Evolutionary conservation across 2,888 invertebrate species (phyloP).

Genomic region (Chelonus formosanus): DNA sequence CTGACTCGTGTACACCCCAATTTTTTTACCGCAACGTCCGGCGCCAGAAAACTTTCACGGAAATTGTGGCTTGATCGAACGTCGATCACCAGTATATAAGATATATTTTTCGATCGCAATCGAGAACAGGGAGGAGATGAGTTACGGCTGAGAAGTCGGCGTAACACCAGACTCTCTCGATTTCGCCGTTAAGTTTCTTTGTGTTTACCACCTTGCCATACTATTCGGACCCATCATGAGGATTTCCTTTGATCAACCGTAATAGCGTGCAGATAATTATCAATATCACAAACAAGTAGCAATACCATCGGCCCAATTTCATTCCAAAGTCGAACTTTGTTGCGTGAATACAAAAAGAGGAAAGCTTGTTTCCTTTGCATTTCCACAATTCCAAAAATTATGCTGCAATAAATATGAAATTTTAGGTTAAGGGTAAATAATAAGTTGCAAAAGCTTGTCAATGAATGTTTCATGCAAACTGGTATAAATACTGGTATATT

Average conservation of each 20-base stretch:
- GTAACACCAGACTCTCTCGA: constrained; percentile 32
- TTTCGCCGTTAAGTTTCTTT: constrained; percentile 20
- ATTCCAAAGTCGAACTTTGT: constrained; percentile 12
- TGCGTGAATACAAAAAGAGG: constrained; percentile 2
- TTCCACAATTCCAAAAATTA: not conserved
- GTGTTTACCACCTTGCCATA: constrained; percentile 21
- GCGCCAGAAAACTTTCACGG: constrained; percentile 38
- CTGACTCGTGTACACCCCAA: not conserved
- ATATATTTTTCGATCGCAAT: constrained; percentile 32
- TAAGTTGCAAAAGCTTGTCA: no score
- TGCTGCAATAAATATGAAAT: no score
- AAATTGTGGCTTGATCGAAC: constrained; percentile 35
- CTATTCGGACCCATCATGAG: constrained; percentile 2
- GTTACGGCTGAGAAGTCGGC: constrained; percentile 30
- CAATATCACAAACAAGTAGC: constrained; percentile 26
- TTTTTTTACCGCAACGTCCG: constrained; percentile 4
- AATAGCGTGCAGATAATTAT: constrained; percentile 28
- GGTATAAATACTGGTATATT: no score
- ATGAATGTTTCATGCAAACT: no score
- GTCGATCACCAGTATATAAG: constrained; percentile 11
- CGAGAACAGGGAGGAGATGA: constrained; percentile 13
- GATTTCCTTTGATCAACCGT: constrained; percentile 22
- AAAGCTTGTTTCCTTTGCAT: not conserved
- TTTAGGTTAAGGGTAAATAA: no score
- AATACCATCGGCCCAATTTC: constrained; percentile 24